phyloP scores from a whole-genome alignment of 2,113 vertebrate species.

The Arvicanthis niloticus region DNA sequence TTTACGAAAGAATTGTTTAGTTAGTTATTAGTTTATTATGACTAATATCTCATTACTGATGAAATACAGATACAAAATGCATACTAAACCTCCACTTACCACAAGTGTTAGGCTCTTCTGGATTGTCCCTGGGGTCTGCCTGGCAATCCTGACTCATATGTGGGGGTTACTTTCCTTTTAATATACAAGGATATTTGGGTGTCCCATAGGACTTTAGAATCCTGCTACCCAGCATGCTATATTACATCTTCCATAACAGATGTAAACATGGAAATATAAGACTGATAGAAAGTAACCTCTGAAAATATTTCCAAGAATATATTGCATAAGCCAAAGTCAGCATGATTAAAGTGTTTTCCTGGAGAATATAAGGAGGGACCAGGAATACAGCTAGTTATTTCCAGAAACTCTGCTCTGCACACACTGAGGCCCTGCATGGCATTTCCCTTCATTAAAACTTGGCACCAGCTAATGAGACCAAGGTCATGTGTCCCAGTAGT shows the following conservation, averaged over 20 bases:
- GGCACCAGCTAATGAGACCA: background rate
- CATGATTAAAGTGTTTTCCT: background rate
- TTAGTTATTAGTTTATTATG: background rate
- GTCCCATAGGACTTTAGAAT: background rate
- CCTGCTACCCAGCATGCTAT: background rate
- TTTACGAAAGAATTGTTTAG: background rate
- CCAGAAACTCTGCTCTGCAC: accelerated
- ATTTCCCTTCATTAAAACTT: background rate
- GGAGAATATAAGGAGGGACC: background rate
- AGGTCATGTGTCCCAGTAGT: background rate
- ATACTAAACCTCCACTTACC: background rate
- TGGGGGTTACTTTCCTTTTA: background rate
- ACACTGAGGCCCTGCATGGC: accelerated
- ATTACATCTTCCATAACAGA: background rate
- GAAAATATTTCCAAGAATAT: background rate
- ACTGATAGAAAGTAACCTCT: background rate
- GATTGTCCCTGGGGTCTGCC: background rate
- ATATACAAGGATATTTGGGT: background rate
- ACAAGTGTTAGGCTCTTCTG: background rate
- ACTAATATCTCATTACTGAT: background rate
- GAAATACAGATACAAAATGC: background rate
- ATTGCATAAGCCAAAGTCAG: background rate
- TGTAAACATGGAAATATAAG: background rate
- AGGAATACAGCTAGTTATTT: background rate
- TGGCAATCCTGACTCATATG: background rate